Percentiles rank a stretch among this genome's conserved stretches.
These are phyloP conservation scores for Pseudonaja textilis DNA, from an alignment of 2,113 vertebrate species.

Conservation along the genomic window DNA sequence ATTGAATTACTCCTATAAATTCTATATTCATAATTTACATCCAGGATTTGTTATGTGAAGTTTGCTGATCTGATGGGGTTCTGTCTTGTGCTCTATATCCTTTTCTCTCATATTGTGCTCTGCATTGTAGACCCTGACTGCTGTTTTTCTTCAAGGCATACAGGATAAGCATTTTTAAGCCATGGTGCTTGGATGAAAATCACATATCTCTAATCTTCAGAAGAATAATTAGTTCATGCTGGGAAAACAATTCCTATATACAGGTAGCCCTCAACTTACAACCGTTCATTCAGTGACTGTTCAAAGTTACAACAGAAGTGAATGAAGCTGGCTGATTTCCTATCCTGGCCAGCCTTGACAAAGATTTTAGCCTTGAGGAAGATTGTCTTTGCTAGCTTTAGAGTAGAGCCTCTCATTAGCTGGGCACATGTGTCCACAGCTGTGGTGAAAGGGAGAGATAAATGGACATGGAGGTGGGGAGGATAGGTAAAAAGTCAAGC, in stretches of 20 bases:
- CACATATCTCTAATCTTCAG: slow-evolving; percentile 68
- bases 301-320: neutral
- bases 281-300: neutral
- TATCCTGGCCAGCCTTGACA: neutral
- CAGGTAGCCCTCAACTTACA: neutral
- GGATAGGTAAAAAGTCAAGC: neutral
- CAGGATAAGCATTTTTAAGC: slow-evolving; percentile 74
- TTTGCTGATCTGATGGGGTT: neutral
- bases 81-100: slow-evolving; percentile 16
- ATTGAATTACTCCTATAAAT: neutral
- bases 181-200: slow-evolving; percentile 74
- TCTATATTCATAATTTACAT: neutral
- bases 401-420: neutral
- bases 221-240: slow-evolving; percentile 57
- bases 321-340: neutral
- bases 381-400: neutral
- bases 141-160: slow-evolving; percentile 72
- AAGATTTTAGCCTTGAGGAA: neutral
- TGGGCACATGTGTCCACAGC: neutral
- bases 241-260: slow-evolving; percentile 18
- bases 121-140: slow-evolving; percentile 74
- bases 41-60: neutral
- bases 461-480: neutral
- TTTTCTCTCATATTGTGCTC: slow-evolving; percentile 71
- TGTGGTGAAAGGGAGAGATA: neutral